Evolutionary conservation across 2,888 invertebrate species (phyloP).

Genomic region (Melipona beecheii): DNA sequence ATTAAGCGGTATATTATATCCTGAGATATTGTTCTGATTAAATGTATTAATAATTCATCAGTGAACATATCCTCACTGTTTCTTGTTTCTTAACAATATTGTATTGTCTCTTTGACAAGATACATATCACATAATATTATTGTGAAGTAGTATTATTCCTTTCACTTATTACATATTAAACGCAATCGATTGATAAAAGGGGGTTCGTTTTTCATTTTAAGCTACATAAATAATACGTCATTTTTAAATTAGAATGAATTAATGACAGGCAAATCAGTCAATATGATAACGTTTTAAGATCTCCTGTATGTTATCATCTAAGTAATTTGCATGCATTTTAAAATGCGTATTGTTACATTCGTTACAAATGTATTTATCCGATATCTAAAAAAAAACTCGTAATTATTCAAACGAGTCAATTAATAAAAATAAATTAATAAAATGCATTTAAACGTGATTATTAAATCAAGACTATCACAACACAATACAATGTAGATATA

Average conservation of each 20-base stretch:
- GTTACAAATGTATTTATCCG: slow-evolving; percentile 12
- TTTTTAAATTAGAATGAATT: slow-evolving; percentile 26
- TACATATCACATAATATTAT: slow-evolving; percentile 78
- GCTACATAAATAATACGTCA: slow-evolving; percentile 49
- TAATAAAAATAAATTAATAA: slow-evolving; percentile 31
- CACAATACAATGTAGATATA: not conserved
- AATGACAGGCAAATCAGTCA: slow-evolving; percentile 46
- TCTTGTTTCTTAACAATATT: slow-evolving; percentile 69
- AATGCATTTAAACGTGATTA: slow-evolving; percentile 54
- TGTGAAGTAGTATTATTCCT: slow-evolving; percentile 63
- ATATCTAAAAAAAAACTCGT: slow-evolving; percentile 14
- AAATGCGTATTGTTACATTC: slow-evolving; percentile 61
- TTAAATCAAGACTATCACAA: slow-evolving; percentile 23
- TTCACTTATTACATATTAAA: slow-evolving; percentile 31
- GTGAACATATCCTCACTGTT: slow-evolving; percentile 42
- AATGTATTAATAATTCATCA: slow-evolving; percentile 45
- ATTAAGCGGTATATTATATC: slow-evolving; percentile 50
- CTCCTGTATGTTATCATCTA: slow-evolving; percentile 39
- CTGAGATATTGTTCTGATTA: slow-evolving; percentile 52
- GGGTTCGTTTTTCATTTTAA: slow-evolving; percentile 2
- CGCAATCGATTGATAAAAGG: slow-evolving; percentile 30
- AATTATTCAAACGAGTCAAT: not conserved
- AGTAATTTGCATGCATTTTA: slow-evolving; percentile 65
- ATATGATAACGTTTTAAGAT: slow-evolving; percentile 44
- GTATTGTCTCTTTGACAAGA: slow-evolving; percentile 78